Conservation (phyloP, 1,140 invertebrate species). For the Sinonovacula constricta region DNA sequence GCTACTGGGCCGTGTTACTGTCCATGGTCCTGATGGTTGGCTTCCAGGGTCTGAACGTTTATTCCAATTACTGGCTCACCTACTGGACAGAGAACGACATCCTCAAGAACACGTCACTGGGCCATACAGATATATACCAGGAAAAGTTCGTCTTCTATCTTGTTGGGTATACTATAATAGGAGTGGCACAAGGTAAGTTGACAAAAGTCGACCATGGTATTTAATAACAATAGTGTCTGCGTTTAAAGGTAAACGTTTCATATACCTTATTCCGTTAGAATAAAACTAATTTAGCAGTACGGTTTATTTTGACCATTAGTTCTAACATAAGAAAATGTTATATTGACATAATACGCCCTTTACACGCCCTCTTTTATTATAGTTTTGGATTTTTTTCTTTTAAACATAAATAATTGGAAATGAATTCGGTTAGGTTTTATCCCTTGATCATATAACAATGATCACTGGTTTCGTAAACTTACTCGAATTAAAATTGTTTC, state of each 20-base stretch:
- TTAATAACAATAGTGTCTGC: background rate
- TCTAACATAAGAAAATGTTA: too few species aligned
- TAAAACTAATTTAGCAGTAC: too few species aligned
- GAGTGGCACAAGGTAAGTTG: slow-evolving; percentile 2
- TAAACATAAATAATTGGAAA: too few species aligned
- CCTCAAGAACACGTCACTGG: slow-evolving; percentile 28
- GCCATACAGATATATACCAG: slow-evolving; percentile 50
- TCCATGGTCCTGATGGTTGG: slow-evolving; percentile 79
- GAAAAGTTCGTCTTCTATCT: slow-evolving; percentile 69
- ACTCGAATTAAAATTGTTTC: too few species aligned
- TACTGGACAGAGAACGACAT: slow-evolving; percentile 71
- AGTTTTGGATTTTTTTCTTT: too few species aligned
- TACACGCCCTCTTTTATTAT: too few species aligned
- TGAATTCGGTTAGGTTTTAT: too few species aligned
- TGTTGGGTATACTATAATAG: slow-evolving; percentile 68
- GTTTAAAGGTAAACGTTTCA: slow-evolving; percentile 1
- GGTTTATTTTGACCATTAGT: background rate
- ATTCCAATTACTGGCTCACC: slow-evolving; percentile 71
- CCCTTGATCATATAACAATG: too few species aligned
- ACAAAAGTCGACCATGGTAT: too few species aligned
- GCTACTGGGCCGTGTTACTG: slow-evolving; percentile 84
- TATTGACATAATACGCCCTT: too few species aligned
- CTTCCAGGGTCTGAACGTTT: slow-evolving; percentile 56
- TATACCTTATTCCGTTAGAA: too few species aligned
- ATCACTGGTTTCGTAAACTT: too few species aligned